These are phyloP conservation scores for Amazona vittata DNA, from an alignment of 2,113 vertebrate genomes.

Conservation along the genomic window DNA sequence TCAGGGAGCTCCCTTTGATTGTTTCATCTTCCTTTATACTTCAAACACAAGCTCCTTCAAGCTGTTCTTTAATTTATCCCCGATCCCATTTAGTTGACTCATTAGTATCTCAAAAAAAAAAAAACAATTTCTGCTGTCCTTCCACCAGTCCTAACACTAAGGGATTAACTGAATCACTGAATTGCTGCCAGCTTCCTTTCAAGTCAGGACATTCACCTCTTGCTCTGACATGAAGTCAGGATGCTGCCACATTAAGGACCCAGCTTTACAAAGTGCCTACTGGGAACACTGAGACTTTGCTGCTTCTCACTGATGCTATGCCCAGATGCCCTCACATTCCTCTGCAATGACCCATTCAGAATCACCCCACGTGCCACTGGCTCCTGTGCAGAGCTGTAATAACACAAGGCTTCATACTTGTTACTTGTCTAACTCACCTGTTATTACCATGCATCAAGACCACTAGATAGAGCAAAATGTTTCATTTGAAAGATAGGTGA, in stretches of 20 bases:
- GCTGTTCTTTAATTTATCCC: neutral
- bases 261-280: neutral
- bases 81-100: neutral
- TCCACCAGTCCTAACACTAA: neutral
- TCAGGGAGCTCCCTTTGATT: neutral
- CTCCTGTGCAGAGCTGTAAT: neutral
- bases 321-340: neutral
- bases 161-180: neutral
- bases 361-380: rapidly evolving
- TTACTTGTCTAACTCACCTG: neutral
- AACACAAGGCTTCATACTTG: neutral
- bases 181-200: neutral
- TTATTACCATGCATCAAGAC: neutral
- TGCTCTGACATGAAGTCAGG: neutral
- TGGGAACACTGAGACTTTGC: neutral
- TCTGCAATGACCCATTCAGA: neutral
- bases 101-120: neutral
- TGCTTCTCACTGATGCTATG: neutral
- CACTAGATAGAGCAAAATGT: neutral
- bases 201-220: neutral
- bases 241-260: neutral
- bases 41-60: neutral
- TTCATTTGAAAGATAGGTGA: neutral
- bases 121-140: neutral
- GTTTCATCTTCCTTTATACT: neutral